phyloP scores from a whole-genome alignment of 2,113 vertebrate species.

The Xiphophorus maculatus region DNA sequence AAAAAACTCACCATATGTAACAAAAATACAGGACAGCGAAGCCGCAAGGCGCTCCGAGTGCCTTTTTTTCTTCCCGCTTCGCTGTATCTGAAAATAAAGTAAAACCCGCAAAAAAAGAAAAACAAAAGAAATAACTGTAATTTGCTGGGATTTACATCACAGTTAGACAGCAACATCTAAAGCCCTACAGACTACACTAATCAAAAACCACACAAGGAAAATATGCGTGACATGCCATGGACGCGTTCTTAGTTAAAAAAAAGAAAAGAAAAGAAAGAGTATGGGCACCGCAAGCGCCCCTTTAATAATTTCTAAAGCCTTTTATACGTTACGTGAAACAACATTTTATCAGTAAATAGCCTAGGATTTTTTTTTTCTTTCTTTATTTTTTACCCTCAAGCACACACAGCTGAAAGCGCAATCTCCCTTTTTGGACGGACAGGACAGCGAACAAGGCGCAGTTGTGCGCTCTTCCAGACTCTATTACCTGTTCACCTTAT shows the following conservation, averaged over 20 bases:
- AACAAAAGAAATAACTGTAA: conserved; percentile 54
- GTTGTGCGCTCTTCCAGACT: conserved; percentile 12
- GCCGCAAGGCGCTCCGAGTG: conserved; percentile 51
- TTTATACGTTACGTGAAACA: conserved; percentile 58
- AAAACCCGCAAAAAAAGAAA: conserved; percentile 10
- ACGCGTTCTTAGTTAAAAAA: conserved; percentile 60
- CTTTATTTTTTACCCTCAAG: conserved; percentile 9
- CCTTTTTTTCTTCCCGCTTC: conserved; percentile 34
- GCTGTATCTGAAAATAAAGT: conserved; percentile 45
- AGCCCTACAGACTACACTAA: conserved; percentile 77
- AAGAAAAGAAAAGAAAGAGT: conserved; percentile 52
- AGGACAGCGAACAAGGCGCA: conserved; percentile 36
- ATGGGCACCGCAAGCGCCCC: conserved; percentile 68
- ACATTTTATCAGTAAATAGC: conserved; percentile 53
- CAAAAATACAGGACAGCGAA: conserved; percentile 71
- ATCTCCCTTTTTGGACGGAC: conserved; percentile 21
- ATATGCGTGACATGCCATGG: conserved; percentile 81
- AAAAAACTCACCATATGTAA: conserved; percentile 71
- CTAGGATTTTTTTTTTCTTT: conserved; percentile 19
- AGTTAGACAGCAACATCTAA: conserved; percentile 79
- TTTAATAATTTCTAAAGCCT: conserved; percentile 64
- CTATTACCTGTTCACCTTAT: conserved; percentile 10
- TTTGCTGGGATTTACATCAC: conserved; percentile 80
- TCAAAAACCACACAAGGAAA: conserved; percentile 76
- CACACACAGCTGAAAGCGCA: conserved; percentile 45